Base-by-base conservation (phyloP, 2,113 vertebrate genomes). In the Puntigrus tetrazona region DNA sequence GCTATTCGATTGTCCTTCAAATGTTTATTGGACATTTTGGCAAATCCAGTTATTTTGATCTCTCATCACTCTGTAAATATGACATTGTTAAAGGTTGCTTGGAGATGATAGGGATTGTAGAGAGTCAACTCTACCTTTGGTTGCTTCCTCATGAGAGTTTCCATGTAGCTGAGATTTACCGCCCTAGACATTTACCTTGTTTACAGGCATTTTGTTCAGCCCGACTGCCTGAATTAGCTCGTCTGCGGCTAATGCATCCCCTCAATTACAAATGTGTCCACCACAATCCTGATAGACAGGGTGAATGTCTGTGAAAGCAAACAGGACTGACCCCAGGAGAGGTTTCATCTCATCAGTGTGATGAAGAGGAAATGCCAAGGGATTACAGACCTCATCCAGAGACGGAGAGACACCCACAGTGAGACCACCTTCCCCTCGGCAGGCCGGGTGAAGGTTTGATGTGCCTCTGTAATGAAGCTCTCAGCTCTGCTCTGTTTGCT, bases 381-480 rank as follows among this genome's bases (percentile, higher is more conserved):
- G 85, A 89, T 89, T 89, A 88, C 65, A 81, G 79, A 86, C 79
- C 87, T 88, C 55, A 87, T 45, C 85, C 77, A 73, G 41, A 83
- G 18, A 75, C 45, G 70, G 3, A 84, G 85, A 90, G 88, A 78
- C 88, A 89, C 74, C 73, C 75, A 88, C 86, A 67, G 57, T 41
- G 14, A 84, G 82, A 72, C 31, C 59, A 45, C 43, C 83, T 87
- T 70, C 87, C 77, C 84, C 73, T 87, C 67, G 72, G 78, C 69
- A 83, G 81, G 25, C 85, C 70, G 13, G 13, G 81, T 84, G 87
- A 79, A 86, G 50, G 75, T 70, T 88, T 93, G 91, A 93, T 92
- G 87, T 85, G 89, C 87, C 85, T 88, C 85, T 88, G 88, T 92
- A 91, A 91, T 92, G 90, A 92, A 91, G 82, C 82, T 85, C 81